Conservation (phyloP, 2,888 invertebrate species). For the Lacanobia oleracea region DNA sequence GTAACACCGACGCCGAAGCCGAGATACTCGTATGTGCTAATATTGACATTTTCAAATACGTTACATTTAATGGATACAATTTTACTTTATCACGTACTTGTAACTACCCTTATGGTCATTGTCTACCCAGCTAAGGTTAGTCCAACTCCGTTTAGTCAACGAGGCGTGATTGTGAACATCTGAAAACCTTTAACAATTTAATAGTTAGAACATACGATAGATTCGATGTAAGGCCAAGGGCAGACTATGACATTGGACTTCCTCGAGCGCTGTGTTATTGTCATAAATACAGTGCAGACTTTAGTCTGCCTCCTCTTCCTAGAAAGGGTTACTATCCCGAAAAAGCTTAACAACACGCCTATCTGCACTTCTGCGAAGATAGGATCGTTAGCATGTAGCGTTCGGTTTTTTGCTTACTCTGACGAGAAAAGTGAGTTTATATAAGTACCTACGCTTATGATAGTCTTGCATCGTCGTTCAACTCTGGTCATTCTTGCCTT, state of each 20-base stretch:
- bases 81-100: background rate
- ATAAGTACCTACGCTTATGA: too few species aligned
- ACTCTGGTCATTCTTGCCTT: too few species aligned
- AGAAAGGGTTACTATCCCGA: background rate
- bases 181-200: background rate
- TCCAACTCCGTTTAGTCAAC: background rate
- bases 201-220: background rate
- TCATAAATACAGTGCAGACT: background rate
- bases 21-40: slow-evolving; percentile 38
- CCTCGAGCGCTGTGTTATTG: background rate
- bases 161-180: background rate
- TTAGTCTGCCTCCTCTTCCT: background rate
- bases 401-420: background rate
- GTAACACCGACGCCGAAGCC: background rate
- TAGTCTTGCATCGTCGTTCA: too few species aligned
- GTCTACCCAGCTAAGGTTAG: background rate
- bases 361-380: background rate
- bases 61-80: slow-evolving; percentile 23
- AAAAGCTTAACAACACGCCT: background rate
- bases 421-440: background rate
- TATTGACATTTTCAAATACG: slow-evolving; percentile 38
- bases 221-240: background rate
- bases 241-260: slow-evolving; percentile 9
- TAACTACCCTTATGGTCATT: background rate
- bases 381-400: background rate